phyloP scores from a whole-genome alignment of 2,797 vertebrate genomes.

The Gobionotothen gibberifrons region DNA sequence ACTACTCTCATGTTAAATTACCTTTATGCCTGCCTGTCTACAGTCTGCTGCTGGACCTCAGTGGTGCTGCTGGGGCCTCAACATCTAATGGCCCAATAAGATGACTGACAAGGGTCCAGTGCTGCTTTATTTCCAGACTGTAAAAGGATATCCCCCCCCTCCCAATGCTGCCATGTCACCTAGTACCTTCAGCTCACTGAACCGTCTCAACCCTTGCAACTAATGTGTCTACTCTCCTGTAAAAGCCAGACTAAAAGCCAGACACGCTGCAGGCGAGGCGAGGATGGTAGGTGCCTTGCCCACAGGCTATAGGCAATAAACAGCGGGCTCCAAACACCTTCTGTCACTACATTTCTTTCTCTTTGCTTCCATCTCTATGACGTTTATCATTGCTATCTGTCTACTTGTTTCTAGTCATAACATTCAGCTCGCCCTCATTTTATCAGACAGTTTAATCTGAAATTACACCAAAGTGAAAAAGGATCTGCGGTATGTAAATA shows the following conservation, averaged over 20 bases:
- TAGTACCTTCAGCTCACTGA: constrained; percentile 67
- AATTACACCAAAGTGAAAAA: constrained; percentile 32
- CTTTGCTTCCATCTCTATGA: constrained; percentile 38
- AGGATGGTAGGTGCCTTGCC: constrained; percentile 40
- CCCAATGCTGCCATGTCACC: constrained; percentile 54
- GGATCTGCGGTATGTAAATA: constrained; percentile 28
- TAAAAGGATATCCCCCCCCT: constrained; percentile 72
- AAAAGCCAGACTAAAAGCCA: constrained; percentile 71
- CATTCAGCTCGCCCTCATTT: constrained; percentile 38
- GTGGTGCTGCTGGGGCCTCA: constrained; percentile 19
- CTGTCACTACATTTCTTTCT: constrained; percentile 17
- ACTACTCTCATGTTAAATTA: constrained; percentile 23
- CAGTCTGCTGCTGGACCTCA: constrained; percentile 26
- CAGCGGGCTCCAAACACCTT: constrained; percentile 26
- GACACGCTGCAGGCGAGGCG: constrained; percentile 62
- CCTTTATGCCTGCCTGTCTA: constrained; percentile 1
- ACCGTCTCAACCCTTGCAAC: constrained; percentile 57
- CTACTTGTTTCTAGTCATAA: constrained; percentile 51
- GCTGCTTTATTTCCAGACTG: constrained; percentile 78
- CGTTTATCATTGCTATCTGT: constrained; percentile 61
- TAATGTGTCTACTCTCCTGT: constrained; percentile 67
- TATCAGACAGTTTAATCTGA: constrained; percentile 41
- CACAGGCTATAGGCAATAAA: constrained; percentile 35
- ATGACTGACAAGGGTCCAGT: constrained; percentile 42
- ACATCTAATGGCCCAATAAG: constrained; percentile 43